Percentiles rank a stretch among this genome's conserved stretches.
phyloP scores from a whole-genome alignment of 1,140 invertebrate species.

The Trachymyrmex septentrionalis region DNA sequence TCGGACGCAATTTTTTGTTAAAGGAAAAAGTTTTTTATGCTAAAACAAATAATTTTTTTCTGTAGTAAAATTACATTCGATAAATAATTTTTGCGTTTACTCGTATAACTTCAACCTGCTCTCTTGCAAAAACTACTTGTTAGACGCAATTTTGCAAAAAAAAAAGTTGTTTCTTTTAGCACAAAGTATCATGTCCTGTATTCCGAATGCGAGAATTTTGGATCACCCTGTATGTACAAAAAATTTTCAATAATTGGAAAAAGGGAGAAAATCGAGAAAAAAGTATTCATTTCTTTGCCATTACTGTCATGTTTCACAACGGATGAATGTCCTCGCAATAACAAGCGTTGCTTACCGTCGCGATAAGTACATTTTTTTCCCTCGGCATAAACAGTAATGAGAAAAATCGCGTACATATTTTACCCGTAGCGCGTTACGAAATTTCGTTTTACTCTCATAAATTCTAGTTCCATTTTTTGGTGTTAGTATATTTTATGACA shows the following conservation, averaged over 20 bases:
- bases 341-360: conserved; percentile 33
- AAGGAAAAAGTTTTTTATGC: too few relatives aligned
- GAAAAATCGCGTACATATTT: conserved; percentile 50
- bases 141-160: too few relatives aligned
- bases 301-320: background rate
- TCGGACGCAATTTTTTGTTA: too few relatives aligned
- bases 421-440: conserved; percentile 19
- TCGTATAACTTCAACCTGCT: too few relatives aligned
- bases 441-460: conserved; percentile 56
- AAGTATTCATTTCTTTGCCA: background rate
- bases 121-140: too few relatives aligned
- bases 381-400: conserved; percentile 35
- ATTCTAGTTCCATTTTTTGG: conserved; percentile 43
- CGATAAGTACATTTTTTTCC: conserved; percentile 28
- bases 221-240: too few relatives aligned
- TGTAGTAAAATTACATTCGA: too few relatives aligned
- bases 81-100: too few relatives aligned
- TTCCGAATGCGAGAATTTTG: too few relatives aligned
- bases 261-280: background rate
- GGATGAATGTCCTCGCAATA: conserved; percentile 39
- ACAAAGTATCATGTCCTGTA: too few relatives aligned
- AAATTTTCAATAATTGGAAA: background rate
- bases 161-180: too few relatives aligned
- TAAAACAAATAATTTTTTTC: too few relatives aligned
- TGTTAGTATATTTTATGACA: conserved; percentile 39